Conservation (phyloP, 64 coral and sea anemone species). For the Stichodactyla helianthus region DNA sequence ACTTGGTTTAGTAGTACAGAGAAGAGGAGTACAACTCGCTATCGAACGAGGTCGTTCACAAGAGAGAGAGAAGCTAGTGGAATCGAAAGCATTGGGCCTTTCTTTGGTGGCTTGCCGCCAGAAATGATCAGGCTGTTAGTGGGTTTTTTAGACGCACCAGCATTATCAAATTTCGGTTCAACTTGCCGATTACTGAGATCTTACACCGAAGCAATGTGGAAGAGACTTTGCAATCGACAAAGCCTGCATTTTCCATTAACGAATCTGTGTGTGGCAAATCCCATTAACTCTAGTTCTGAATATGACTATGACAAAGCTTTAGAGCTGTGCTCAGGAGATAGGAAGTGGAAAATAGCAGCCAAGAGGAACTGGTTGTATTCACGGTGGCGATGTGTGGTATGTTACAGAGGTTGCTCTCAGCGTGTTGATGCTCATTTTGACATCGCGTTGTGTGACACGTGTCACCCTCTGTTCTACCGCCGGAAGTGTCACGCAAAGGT, state of each 20-base stretch:
- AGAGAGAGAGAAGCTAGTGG: conserved; percentile 60
- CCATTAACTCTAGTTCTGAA: conserved; percentile 38
- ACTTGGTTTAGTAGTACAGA: not conserved
- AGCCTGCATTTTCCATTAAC: conserved; percentile 63
- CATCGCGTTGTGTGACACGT: conserved; percentile 86
- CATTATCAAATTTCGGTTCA: conserved; percentile 71
- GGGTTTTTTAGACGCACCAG: conserved; percentile 85
- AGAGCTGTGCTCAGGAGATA: conserved; percentile 63
- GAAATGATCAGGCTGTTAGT: conserved; percentile 86
- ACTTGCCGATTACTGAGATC: conserved; percentile 72
- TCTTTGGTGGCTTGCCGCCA: conserved; percentile 78
- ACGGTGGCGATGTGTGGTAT: conserved; percentile 92
- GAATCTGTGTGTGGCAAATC: conserved; percentile 83
- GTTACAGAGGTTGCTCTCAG: conserved; percentile 81
- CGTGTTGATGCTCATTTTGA: conserved; percentile 88
- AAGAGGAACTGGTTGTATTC: conserved; percentile 93
- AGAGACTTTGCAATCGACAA: conserved; percentile 60
- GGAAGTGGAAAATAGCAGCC: conserved; percentile 75
- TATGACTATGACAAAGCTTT: conserved; percentile 93
- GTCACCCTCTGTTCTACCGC: conserved; percentile 91
- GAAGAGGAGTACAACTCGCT: conserved; percentile 26
- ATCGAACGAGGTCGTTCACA: conserved; percentile 64
- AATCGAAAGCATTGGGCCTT: conserved; percentile 75
- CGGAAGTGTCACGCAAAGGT: conserved; percentile 99
- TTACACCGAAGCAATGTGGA: conserved; percentile 75